Conservation (phyloP, 2,113 vertebrate species). For the Oncorhynchus mykiss region DNA sequence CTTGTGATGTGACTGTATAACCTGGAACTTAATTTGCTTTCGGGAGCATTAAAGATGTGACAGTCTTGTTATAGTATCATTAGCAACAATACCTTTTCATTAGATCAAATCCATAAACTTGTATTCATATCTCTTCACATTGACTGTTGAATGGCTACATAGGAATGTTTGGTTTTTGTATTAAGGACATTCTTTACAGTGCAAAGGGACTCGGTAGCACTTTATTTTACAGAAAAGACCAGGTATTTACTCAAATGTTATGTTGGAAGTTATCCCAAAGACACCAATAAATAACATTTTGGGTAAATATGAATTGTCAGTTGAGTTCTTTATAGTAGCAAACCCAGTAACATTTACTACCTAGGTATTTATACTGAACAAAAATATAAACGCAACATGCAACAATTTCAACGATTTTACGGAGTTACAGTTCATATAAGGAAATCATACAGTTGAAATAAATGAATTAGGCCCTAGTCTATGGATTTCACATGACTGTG, state of each 20-base stretch:
- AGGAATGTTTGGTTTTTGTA: not conserved
- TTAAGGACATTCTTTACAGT: not conserved
- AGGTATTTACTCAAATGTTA: not conserved
- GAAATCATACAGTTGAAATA: no score
- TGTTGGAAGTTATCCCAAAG: no score
- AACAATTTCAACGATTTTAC: no score
- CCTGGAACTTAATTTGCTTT: not conserved
- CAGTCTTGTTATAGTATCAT: not conserved
- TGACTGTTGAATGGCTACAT: not conserved
- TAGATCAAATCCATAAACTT: not conserved
- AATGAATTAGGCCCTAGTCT: no score
- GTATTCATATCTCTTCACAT: not conserved
- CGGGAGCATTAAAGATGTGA: not conserved
- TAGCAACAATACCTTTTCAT: not conserved
- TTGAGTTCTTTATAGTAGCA: no score
- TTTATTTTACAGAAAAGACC: constrained; percentile 4
- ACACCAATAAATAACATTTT: no score
- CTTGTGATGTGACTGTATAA: not conserved
- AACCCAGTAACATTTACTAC: no score
- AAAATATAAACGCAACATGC: no score
- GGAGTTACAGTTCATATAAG: no score
- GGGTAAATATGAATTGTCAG: no score
- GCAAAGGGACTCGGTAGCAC: constrained; percentile 1
- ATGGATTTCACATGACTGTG: no score
- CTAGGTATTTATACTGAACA: no score